Evolutionary conservation across 2,888 invertebrate species (phyloP).

Genomic region (Microctonus brassicae): DNA sequence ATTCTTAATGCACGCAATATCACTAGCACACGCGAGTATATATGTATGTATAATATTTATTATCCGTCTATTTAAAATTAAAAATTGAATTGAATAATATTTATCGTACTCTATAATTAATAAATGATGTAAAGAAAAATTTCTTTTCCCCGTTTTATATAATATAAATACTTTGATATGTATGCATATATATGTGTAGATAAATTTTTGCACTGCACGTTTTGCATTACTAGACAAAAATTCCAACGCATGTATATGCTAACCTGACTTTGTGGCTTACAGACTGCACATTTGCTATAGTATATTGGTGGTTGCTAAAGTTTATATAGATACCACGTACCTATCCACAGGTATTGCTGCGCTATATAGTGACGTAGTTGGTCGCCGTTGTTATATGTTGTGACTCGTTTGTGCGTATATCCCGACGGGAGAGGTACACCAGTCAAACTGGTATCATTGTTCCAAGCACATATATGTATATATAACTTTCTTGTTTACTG

Average conservation of each 20-base stretch:
- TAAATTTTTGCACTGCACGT: too few species aligned
- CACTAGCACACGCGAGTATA: neutral
- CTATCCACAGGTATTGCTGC: neutral
- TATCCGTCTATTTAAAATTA: too few species aligned
- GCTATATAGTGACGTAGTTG: constrained; percentile 13
- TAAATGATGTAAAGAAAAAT: too few species aligned
- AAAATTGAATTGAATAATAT: too few species aligned
- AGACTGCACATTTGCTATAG: constrained; percentile 8
- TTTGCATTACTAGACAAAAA: too few species aligned
- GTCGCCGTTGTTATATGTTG: constrained; percentile 6
- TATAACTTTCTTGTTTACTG: neutral
- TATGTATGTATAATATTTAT: too few species aligned
- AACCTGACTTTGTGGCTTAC: constrained; percentile 1
- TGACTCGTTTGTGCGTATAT: constrained; percentile 18
- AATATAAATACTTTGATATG: too few species aligned
- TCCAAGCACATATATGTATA: constrained; percentile 44
- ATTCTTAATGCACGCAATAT: neutral
- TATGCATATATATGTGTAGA: too few species aligned
- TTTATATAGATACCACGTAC: neutral
- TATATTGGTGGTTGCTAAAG: constrained; percentile 8
- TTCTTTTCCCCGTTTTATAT: too few species aligned
- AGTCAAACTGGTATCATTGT: constrained; percentile 66
- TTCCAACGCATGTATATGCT: too few species aligned
- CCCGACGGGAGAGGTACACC: constrained; percentile 56
- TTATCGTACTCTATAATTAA: too few species aligned